These are phyloP conservation scores for Elachura formosa DNA, from an alignment of 2,113 vertebrate species.

Conservation along the genomic window DNA sequence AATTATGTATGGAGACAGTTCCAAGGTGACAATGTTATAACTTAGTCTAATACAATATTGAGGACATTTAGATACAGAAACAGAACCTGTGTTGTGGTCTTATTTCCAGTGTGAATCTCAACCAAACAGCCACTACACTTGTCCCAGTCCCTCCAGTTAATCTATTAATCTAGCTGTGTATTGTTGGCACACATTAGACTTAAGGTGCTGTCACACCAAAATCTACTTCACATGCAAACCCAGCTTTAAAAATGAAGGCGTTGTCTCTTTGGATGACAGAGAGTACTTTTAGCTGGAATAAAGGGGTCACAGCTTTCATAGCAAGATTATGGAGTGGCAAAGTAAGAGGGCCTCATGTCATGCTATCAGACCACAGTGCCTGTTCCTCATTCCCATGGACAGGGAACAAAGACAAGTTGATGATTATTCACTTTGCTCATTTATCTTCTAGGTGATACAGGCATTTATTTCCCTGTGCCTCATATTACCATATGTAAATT, in stretches of 20 bases:
- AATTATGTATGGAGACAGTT: neutral
- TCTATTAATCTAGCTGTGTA: neutral
- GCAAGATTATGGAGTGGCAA: accelerated
- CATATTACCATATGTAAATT: neutral
- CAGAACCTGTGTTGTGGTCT: neutral
- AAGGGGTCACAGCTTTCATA: neutral
- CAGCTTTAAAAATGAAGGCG: neutral
- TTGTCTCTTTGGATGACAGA: neutral
- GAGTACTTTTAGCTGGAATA: neutral
- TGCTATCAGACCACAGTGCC: neutral
- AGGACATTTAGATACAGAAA: neutral
- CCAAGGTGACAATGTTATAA: neutral
- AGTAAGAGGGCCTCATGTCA: neutral
- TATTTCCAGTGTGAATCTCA: neutral
- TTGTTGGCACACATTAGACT: neutral
- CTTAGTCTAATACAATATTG: neutral
- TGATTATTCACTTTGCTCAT: neutral
- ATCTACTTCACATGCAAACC: neutral
- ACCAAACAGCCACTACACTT: neutral
- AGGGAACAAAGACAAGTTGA: neutral
- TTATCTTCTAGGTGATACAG: neutral
- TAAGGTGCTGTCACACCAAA: neutral
- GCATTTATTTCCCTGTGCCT: neutral
- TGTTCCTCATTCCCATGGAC: neutral
- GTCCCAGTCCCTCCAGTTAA: accelerated